A percentile compares a stretch with the other conserved stretches of the same genome.
Conservation (phyloP, 2,888 invertebrate genomes). For the Meteorus colon region DNA sequence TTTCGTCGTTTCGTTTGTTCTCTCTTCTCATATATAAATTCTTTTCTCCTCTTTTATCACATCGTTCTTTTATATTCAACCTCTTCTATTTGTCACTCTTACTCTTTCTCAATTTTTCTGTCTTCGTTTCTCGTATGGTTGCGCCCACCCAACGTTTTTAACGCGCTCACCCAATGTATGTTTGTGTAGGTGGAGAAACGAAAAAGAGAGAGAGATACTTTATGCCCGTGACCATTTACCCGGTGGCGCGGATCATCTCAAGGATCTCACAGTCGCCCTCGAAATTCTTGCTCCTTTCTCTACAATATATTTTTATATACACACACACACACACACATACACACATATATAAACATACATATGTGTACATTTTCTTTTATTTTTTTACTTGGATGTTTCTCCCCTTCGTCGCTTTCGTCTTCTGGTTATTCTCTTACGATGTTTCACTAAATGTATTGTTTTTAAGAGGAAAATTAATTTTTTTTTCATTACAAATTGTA, state of each 20-base stretch:
- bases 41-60: background rate
- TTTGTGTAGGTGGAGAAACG: constrained; percentile 33
- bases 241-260: constrained; percentile 34
- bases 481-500: too few species aligned
- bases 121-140: constrained; percentile 22
- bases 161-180: background rate
- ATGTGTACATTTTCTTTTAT: constrained; percentile 1
- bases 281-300: constrained; percentile 55
- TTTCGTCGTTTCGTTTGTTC: constrained; percentile 46
- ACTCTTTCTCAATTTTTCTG: constrained; percentile 16
- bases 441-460: background rate
- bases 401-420: background rate
- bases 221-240: constrained; percentile 38
- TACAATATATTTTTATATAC: constrained; percentile 8
- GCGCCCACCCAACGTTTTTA: constrained; percentile 40
- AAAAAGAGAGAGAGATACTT: constrained; percentile 6
- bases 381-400: constrained; percentile 1
- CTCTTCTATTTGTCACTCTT: constrained; percentile 33
- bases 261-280: constrained; percentile 51
- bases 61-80: background rate
- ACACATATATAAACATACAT: background rate
- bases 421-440: background rate
- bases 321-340: background rate
- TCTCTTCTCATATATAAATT: constrained; percentile 39
- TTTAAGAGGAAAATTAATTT: too few species aligned